These are phyloP conservation scores for Acrocera orbiculus DNA, from an alignment of 2,888 invertebrate genomes.

Conservation along the genomic window DNA sequence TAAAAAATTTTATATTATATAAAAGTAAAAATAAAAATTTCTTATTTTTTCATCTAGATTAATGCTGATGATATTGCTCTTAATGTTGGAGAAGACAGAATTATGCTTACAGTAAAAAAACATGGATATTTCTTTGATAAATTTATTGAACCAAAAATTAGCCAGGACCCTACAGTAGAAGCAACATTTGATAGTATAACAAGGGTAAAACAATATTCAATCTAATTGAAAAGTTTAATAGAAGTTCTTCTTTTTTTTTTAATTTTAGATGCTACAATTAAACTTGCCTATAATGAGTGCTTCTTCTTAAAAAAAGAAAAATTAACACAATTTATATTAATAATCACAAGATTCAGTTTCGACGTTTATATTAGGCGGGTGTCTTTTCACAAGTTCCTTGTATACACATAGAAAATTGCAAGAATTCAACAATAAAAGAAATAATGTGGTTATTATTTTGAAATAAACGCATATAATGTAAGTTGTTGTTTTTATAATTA, in stretches of 20 bases:
- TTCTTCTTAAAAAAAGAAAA: too few relatives aligned
- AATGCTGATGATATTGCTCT: slow-evolving; percentile 43
- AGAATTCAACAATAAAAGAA: too few relatives aligned
- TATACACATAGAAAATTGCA: too few relatives aligned
- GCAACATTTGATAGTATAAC: slow-evolving; percentile 37
- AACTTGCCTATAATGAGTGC: not conserved
- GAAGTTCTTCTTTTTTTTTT: not conserved
- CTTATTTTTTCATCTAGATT: slow-evolving; percentile 28
- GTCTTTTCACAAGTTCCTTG: too few relatives aligned
- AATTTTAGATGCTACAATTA: not conserved
- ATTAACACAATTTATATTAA: too few relatives aligned
- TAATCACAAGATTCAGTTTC: too few relatives aligned
- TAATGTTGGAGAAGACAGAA: slow-evolving; percentile 57
- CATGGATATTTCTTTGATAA: slow-evolving; percentile 46
- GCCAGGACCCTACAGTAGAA: slow-evolving; percentile 35
- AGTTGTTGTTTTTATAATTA: too few relatives aligned
- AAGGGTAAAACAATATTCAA: slow-evolving; percentile 25
- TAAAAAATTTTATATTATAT: slow-evolving; percentile 1
- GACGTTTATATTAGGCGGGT: too few relatives aligned
- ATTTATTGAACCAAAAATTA: slow-evolving; percentile 47
- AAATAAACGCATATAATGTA: too few relatives aligned
- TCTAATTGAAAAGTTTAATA: not conserved
- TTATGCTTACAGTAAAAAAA: slow-evolving; percentile 45
- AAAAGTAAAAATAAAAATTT: not conserved
- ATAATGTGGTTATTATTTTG: too few relatives aligned